A percentile compares a stretch with the other conserved stretches of the same genome.
These are phyloP conservation scores for Tortricodes alternella DNA, from an alignment of 2,888 invertebrate species.

Conservation along the genomic window DNA sequence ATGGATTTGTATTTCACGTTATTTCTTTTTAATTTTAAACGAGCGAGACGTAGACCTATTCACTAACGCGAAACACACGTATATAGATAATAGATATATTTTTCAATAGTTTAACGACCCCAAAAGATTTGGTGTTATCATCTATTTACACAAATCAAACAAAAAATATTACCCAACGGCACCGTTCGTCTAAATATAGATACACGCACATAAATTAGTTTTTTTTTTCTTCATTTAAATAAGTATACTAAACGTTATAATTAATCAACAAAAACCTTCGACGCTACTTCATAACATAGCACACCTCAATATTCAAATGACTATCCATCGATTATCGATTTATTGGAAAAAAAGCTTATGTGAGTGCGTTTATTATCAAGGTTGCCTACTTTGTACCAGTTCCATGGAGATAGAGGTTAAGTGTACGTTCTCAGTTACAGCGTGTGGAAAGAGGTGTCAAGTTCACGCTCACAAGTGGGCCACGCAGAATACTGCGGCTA, in stretches of 20 bases:
- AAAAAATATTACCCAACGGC: no score
- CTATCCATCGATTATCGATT: constrained; percentile 40
- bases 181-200: background rate
- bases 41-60: no score
- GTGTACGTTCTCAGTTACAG: constrained; percentile 22
- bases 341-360: constrained; percentile 40
- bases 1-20: no score
- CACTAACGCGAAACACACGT: no score
- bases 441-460: constrained; percentile 33
- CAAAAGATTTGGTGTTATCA: no score
- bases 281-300: background rate
- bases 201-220: background rate
- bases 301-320: no score
- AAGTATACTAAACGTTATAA: background rate
- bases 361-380: constrained; percentile 37
- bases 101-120: no score
- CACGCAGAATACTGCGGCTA: constrained; percentile 5
- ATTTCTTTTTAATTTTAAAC: no score
- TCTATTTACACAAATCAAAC: background rate
- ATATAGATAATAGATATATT: no score
- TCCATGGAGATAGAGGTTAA: constrained; percentile 20
- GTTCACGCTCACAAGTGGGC: constrained; percentile 30
- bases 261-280: constrained; percentile 6
- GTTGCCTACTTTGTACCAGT: constrained; percentile 25
- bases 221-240: background rate